These are phyloP conservation scores for Bombyx mandarina DNA, from an alignment of 1,140 invertebrate species.

Conservation along the genomic window DNA sequence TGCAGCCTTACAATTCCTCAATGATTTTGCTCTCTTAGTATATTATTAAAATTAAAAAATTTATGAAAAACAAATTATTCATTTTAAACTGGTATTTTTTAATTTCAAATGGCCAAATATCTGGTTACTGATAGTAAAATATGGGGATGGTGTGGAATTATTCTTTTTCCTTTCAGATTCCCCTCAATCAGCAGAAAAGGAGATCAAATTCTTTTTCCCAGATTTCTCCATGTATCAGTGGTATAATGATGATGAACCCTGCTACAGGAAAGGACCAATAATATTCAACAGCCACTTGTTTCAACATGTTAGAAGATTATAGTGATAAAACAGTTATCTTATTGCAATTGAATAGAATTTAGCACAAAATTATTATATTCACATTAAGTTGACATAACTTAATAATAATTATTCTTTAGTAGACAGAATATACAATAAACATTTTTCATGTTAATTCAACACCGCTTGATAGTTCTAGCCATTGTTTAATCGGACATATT, in stretches of 20 bases:
- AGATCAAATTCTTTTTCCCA: slow-evolving; percentile 88
- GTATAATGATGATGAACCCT: slow-evolving; percentile 42
- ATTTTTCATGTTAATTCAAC: background rate
- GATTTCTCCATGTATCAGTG: slow-evolving; percentile 75
- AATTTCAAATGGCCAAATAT: slow-evolving; percentile 2
- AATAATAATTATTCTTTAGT: too few species aligned
- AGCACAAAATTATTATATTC: too few species aligned
- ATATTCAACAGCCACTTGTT: slow-evolving; percentile 54
- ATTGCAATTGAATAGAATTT: too few species aligned
- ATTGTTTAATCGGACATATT: background rate
- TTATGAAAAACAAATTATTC: too few species aligned
- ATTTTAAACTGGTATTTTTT: background rate
- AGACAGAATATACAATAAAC: too few species aligned
- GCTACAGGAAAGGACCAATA: slow-evolving; percentile 52
- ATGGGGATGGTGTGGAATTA: too few species aligned
- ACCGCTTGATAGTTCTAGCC: background rate
- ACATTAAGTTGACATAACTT: too few species aligned
- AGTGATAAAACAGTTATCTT: slow-evolving; percentile 6
- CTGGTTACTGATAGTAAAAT: too few species aligned
- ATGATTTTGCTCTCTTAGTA: too few species aligned
- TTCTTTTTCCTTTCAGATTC: slow-evolving; percentile 77
- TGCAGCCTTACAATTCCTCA: too few species aligned
- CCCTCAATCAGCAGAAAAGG: slow-evolving; percentile 77
- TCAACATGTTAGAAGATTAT: slow-evolving; percentile 53
- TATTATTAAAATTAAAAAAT: too few species aligned